Evolutionary conservation across 2,888 invertebrate species (phyloP), one percentile per base, ranked within the genome.

Genomic region (Creontiades dilutus): DNA sequence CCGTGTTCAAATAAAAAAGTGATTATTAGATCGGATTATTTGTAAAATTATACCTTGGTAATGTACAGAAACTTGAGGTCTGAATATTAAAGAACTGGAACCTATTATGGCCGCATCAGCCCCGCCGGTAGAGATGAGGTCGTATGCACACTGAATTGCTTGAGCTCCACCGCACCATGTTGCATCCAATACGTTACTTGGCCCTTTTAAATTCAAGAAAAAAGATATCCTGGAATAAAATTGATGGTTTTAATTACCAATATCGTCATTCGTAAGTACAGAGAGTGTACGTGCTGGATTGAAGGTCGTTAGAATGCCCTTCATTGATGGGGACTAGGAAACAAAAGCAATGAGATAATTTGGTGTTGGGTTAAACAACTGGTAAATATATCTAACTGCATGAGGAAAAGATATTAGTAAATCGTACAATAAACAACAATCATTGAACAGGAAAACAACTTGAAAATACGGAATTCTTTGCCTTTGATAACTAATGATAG

Each of bases 161-260:
- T 96, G 94, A 86, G 95, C 93, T 89, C 95, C 95, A 57, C 95
- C 95, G 0, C 95, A 94, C 94, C 96, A 96, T 27, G 95, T 95
- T 57, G 95, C 95, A 92, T 96, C 96, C 87, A 96, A 94, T 0
- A 95, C 94, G 92, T 94, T 95, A 92, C 94, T 94, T 28, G 94
- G 93, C 92, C 95, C 94, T 93, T 94, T 94, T 88, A 95, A 93
- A 92, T 95, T 95, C 92, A 95, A 94, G 91, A 94, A 94, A 93
- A 94, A 95, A 7, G 95, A 95, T 55, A 95, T 93, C 89, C 95
- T 86, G 86, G 68, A 68, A 37, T 37, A 37, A 37, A 37, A 4
- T 7, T 4, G 37, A 37, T 37, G 37, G 37, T 37, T 37, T 37
- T 7, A 7, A 7, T 37, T 37, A 37, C 37, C 37, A 37, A 37